phyloP scores from a whole-genome alignment of 2,113 vertebrate genomes.

The Patagioenas fasciata region DNA sequence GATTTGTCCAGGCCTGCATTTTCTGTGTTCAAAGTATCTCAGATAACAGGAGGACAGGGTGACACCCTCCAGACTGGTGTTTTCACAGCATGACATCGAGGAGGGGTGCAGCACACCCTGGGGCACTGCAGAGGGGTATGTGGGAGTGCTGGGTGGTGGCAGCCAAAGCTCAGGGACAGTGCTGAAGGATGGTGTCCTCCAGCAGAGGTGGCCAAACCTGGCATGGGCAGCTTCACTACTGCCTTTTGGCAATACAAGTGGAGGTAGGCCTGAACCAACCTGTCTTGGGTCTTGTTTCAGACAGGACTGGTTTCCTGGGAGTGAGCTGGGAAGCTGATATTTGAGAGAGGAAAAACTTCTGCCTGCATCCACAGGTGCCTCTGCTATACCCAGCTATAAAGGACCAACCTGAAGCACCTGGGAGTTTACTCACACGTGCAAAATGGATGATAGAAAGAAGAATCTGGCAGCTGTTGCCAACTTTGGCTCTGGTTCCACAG shows the following conservation, averaged over 20 bases:
- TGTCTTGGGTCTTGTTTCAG: neutral
- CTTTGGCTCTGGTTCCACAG: neutral
- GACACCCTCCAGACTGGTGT: neutral
- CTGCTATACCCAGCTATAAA: neutral
- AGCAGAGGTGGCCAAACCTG: neutral
- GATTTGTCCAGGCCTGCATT: neutral
- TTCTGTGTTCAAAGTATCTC: neutral
- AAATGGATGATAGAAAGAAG: neutral
- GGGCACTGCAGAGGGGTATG: accelerated
- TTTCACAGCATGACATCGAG: neutral
- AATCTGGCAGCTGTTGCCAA: neutral
- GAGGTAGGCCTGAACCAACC: neutral
- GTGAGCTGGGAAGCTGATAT: neutral
- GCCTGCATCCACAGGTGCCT: neutral
- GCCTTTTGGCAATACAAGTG: neutral
- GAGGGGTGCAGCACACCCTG: neutral
- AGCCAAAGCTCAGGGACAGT: accelerated
- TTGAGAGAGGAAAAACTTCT: neutral
- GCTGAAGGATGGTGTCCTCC: neutral
- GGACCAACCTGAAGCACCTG: neutral
- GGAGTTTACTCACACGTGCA: neutral
- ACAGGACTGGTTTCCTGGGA: neutral
- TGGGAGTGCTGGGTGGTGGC: neutral
- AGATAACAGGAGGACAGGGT: neutral
- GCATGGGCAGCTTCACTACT: neutral